A percentile compares a stretch with the other conserved stretches of the same genome.
phyloP scores from a whole-genome alignment of 2,113 vertebrate genomes.

The Chauna torquata region DNA sequence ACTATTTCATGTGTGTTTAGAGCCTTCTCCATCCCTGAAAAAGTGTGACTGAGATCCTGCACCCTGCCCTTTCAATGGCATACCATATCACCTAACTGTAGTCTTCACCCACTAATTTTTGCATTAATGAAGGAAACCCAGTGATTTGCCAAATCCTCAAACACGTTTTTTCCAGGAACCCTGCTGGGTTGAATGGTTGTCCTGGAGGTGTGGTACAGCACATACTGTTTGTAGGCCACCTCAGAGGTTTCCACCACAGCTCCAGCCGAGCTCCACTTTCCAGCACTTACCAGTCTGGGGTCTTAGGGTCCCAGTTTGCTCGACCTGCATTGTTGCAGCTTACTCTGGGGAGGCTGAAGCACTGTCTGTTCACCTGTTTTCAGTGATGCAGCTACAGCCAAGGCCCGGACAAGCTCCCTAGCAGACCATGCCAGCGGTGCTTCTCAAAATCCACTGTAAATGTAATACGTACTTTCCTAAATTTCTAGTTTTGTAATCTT shows the following conservation, averaged over 20 bases:
- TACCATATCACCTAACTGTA: not conserved
- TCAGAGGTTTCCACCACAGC: not conserved
- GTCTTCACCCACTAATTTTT: not conserved
- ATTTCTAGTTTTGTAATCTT: not conserved
- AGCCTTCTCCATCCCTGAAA: not conserved
- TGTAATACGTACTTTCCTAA: not conserved
- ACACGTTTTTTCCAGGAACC: not conserved
- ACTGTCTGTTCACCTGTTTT: not conserved
- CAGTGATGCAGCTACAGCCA: not conserved
- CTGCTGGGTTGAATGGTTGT: not conserved
- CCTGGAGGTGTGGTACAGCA: too few relatives aligned
- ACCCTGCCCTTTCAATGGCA: not conserved
- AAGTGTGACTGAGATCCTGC: not conserved
- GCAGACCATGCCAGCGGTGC: not conserved
- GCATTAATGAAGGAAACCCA: not conserved
- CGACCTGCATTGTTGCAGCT: fast-evolving
- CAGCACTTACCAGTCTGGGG: not conserved
- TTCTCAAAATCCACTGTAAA: not conserved
- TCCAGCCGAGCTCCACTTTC: not conserved
- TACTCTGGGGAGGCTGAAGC: not conserved
- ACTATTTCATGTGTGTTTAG: not conserved
- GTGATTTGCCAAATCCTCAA: not conserved
- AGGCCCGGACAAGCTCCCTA: not conserved
- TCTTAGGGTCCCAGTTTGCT: not conserved
- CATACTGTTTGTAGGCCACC: not conserved